Percentiles rank a stretch among this genome's conserved stretches.
phyloP scores from a whole-genome alignment of 1,140 invertebrate species.

The Micrasema longulum region DNA sequence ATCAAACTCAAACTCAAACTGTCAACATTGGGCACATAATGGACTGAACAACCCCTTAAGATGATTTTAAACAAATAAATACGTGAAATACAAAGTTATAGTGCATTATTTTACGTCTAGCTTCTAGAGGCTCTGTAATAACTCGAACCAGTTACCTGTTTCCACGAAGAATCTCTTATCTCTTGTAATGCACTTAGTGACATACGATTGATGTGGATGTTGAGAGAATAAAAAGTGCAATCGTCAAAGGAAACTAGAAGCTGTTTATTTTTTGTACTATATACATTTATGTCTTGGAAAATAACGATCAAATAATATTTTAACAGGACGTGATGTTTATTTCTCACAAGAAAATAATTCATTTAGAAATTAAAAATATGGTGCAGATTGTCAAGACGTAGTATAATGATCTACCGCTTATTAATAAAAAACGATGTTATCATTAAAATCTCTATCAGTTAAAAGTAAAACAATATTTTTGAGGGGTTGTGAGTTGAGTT shows the following conservation, averaged over 20 bases:
- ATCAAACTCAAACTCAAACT: neutral
- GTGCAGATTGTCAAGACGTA: neutral
- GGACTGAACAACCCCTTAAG: neutral
- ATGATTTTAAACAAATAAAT: neutral
- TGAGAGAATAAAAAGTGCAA: slow-evolving; percentile 2
- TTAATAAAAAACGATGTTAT: neutral
- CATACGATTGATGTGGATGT: slow-evolving; percentile 13
- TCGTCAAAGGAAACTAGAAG: slow-evolving; percentile 11
- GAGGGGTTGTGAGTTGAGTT: too few species aligned
- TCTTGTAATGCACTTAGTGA: slow-evolving; percentile 15
- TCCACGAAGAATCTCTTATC: slow-evolving; percentile 7
- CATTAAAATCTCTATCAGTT: too few species aligned
- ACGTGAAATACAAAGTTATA: neutral
- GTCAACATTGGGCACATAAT: neutral
- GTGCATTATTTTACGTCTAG: neutral
- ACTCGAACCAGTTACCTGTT: neutral
- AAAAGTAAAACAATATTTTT: too few species aligned
- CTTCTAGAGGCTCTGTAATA: neutral
- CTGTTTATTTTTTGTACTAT: neutral
- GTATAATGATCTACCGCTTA: neutral
- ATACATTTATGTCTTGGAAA: neutral
- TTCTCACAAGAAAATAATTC: neutral
- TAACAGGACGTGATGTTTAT: neutral
- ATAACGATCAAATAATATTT: neutral
- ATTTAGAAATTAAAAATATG: neutral